A percentile compares a stretch with the other conserved stretches of the same genome.
Conservation (phyloP, 2,888 invertebrate species). For the Amphipyra tragopoginis region DNA sequence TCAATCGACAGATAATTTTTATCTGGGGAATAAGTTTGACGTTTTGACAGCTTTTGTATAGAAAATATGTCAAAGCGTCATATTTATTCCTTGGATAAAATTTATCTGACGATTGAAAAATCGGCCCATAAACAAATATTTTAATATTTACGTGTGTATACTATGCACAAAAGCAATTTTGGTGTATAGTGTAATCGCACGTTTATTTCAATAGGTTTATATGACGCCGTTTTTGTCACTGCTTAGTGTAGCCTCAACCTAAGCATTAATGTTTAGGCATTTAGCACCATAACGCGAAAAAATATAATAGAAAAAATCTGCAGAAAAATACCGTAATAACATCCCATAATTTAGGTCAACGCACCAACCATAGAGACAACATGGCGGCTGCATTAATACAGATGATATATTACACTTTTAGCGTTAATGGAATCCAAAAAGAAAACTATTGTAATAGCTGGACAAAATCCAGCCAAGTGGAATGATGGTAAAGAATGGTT, state of each 20-base stretch:
- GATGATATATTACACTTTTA: slow-evolving; percentile 53
- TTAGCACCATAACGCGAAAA: slow-evolving; percentile 5
- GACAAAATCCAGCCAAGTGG: slow-evolving; percentile 14
- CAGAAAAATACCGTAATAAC: slow-evolving; percentile 13
- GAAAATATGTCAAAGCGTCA: too few relatives aligned
- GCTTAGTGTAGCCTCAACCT: background rate
- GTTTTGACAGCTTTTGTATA: too few relatives aligned
- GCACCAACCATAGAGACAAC: slow-evolving; percentile 23
- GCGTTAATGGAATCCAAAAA: slow-evolving; percentile 44
- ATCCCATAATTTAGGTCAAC: background rate
- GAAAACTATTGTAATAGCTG: slow-evolving; percentile 33
- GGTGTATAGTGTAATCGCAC: too few relatives aligned
- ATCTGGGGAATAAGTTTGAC: too few relatives aligned
- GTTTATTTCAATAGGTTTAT: too few relatives aligned
- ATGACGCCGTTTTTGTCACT: too few relatives aligned
- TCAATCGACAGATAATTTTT: too few relatives aligned
- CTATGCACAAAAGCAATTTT: too few relatives aligned
- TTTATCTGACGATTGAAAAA: too few relatives aligned
- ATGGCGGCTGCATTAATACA: slow-evolving; percentile 36
- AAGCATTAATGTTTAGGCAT: slow-evolving; percentile 13
- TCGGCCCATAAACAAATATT: too few relatives aligned
- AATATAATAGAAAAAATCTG: background rate
- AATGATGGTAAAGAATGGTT: slow-evolving; percentile 20
- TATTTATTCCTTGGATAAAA: too few relatives aligned
- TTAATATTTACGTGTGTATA: too few relatives aligned